A percentile compares a stretch with the other conserved stretches of the same genome.
phyloP scores from a whole-genome alignment of 2,113 vertebrate species.

The Chloroceryle aenea region DNA sequence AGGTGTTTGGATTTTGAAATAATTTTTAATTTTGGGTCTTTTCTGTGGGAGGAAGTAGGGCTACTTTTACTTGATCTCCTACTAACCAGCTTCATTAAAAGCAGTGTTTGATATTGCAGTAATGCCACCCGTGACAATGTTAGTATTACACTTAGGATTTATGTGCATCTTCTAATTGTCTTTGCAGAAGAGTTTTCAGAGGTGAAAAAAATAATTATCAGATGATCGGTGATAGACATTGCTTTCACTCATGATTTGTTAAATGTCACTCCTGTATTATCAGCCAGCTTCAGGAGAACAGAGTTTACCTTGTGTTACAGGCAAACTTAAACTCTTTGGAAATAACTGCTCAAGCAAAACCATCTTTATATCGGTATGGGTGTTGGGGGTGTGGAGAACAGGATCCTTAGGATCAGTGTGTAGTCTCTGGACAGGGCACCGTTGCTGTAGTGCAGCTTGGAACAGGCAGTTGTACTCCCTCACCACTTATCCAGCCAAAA shows the following conservation, averaged over 20 bases:
- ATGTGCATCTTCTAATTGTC: neutral
- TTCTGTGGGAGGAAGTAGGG: neutral
- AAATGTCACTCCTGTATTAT: neutral
- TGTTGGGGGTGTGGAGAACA: neutral
- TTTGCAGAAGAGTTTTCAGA: neutral
- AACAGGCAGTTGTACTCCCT: neutral
- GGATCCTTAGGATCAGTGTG: neutral
- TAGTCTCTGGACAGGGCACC: neutral
- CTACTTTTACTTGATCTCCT: neutral
- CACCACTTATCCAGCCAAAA: neutral
- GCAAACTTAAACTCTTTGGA: neutral
- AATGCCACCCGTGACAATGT: neutral
- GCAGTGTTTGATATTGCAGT: neutral
- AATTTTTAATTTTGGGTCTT: neutral
- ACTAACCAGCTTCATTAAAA: neutral
- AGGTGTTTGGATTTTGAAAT: neutral
- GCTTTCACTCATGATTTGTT: neutral
- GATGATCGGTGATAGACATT: neutral
- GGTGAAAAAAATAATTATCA: neutral
- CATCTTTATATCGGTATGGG: neutral
- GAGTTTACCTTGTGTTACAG: neutral
- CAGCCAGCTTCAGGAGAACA: neutral
- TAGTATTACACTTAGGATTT: neutral
- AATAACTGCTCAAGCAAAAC: neutral
- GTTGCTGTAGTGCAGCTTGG: neutral